Evolutionary conservation across 2,797 vertebrate genomes (phyloP), one percentile per base, ranked within the genome.

Genomic region (Molothrus ater): DNA sequence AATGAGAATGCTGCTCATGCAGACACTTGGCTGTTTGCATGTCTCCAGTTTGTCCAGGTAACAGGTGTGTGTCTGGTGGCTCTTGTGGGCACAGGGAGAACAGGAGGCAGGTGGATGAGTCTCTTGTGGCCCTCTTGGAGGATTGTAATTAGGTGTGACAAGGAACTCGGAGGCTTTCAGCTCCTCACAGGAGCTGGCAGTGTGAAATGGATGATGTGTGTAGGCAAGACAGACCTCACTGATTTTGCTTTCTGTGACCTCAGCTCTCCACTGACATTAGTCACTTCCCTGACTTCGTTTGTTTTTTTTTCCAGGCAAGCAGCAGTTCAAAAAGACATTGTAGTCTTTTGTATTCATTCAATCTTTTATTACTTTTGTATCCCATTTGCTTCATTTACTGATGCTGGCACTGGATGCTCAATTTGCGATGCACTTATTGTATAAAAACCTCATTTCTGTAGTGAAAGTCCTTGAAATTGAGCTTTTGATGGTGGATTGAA

Each of bases 401-500:
- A 38, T 65, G 60, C 73, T 82, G 74, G 31, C 42, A 13, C n/a
- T 73, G 71, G 76, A 48, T 93, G 76, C 72, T 91, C 82, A 13
- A 45, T 81, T 88, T 88, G 51, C 79, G 73, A 60, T 25, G 34
- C 53, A 45, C n/a, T 86, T 34, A 28, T 6, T 71, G 40, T 76
- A 45, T 42, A 42, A 91, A 91, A 82, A 36, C 24, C 50, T 92
- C 61, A 51, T 47, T 21, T 91, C 32, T 69, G 32, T 61, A 48
- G 83, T 50, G 50, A 38, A 87, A 74, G 83, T 88, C 65, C 86
- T 94, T 86, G 69, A 82, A 95, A 75, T 64, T 1, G 19, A 83
- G 66, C 43, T 90, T 95, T 93, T 80, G 70, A 68, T 92, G 57
- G 66, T 80, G 71, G 56, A 40, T 45, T 91, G 73, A 88, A 88